Base-by-base conservation (phyloP, 2,113 vertebrate genomes). In the Paradisaea rubra region DNA sequence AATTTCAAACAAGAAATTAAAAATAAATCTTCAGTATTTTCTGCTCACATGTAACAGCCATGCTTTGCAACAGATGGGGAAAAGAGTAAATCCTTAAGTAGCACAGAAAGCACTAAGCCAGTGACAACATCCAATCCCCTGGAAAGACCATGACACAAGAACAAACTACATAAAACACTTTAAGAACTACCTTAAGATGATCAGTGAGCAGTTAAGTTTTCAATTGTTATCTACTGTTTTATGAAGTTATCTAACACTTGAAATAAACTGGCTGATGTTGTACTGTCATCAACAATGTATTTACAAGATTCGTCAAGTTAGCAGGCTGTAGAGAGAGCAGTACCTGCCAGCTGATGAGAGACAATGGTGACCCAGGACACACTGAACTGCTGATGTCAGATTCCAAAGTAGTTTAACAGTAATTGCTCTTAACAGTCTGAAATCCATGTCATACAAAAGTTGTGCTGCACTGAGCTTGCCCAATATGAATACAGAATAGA, bases 31-130 rank as follows among this genome's bases (percentile, higher is more conserved):
- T 81, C 27, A 37, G 9, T 52, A 35, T 86, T 77, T 86, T 91
- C 60, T 86, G 56, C 39, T 84, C 64, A 70, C 27, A 50, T 41
- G 21, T 52, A 71, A 86, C 21, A 54, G 41, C 15, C 30, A 49
- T 56, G 30, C n/a, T 78, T 84, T 68, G 37, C 70, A 94, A 79
- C 63, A 85, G 31, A 81, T 57, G 56, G 37, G 45, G 41, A 35
- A 53, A 74, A 74, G 45, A 65, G 16, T 87, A 87, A 79, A 87
- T 64, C 81, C 79, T 81, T 71, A 81, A 93, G 77, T 22, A 91
- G 47, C 24, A 85, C 7, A 52, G 90, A 86, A 81, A 74, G 7
- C 25, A 80, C 77, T 80, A 83, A 73, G 24, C 39, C 63, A 84
- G 20, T 25, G 71, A 63, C 41, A 92, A 70, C 15, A 66, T 19